Percentiles rank a stretch among this genome's conserved stretches.
Evolutionary conservation across 2,113 vertebrate species (phyloP).

Genomic region (Verasper variegatus): DNA sequence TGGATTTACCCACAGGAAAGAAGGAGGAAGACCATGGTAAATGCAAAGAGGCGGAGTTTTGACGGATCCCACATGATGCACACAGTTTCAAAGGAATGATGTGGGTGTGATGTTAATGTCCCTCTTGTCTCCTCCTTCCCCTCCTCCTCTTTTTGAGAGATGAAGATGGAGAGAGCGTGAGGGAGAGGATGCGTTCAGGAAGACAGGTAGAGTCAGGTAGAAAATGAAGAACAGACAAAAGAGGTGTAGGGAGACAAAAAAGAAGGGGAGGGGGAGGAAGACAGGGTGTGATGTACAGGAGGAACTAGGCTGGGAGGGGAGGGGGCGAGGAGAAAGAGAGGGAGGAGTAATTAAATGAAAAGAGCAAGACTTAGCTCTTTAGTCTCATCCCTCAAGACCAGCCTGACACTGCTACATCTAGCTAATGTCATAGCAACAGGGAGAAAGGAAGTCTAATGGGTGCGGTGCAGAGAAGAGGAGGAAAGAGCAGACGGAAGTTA

Average conservation of each 20-base stretch:
- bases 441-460: conserved; percentile 73
- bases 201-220: conserved; percentile 41
- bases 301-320: conserved; percentile 22
- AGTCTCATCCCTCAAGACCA: conserved; percentile 75
- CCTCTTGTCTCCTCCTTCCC: conserved; percentile 33
- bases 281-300: conserved; percentile 32
- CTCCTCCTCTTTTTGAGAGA: conserved; percentile 28
- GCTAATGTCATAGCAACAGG: conserved; percentile 82
- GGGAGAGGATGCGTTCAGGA: conserved; percentile 21
- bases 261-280: background rate
- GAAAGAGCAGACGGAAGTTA: conserved; percentile 43
- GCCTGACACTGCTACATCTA: conserved; percentile 71
- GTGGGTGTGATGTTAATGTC: conserved; percentile 56
- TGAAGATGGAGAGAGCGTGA: conserved; percentile 24
- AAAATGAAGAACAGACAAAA: conserved; percentile 34
- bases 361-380: conserved; percentile 77
- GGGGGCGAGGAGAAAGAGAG: conserved; percentile 32
- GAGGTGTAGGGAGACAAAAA: conserved; percentile 18
- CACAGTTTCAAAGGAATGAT: conserved; percentile 44
- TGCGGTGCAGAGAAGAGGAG: conserved; percentile 58
- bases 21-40: background rate
- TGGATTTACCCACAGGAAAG: background rate
- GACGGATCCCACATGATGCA: conserved; percentile 21
- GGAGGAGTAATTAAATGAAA: conserved; percentile 77
- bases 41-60: conserved; percentile 27